Conservation (phyloP, 2,888 invertebrate genomes). For the Drosophila rellima region DNA sequence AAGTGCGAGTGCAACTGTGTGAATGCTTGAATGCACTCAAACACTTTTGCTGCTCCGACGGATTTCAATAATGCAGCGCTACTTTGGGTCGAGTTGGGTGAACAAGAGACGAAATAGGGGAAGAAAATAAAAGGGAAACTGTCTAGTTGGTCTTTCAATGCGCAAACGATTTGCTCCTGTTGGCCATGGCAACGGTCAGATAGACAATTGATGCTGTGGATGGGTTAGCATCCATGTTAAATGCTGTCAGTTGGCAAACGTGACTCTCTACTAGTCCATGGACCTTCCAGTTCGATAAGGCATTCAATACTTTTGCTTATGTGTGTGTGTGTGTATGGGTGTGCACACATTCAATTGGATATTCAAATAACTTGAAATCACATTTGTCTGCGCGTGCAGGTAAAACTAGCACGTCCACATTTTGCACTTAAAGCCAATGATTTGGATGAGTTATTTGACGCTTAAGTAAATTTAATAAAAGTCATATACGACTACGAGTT, state of each 20-base stretch:
- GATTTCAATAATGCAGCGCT: slow-evolving; percentile 72
- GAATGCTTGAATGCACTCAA: slow-evolving; percentile 68
- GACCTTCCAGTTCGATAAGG: slow-evolving; percentile 18
- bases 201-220: slow-evolving; percentile 73
- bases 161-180: slow-evolving; percentile 39
- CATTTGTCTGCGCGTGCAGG: slow-evolving; percentile 72
- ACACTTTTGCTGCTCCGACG: slow-evolving; percentile 70
- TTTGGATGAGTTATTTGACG: slow-evolving; percentile 60
- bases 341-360: slow-evolving; percentile 77
- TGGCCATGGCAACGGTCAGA: slow-evolving; percentile 57
- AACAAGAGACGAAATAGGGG: not conserved
- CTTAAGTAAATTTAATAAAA: slow-evolving; percentile 74
- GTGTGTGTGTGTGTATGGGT: slow-evolving; percentile 17
- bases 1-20: slow-evolving; percentile 28
- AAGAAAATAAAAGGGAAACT: slow-evolving; percentile 18
- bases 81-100: slow-evolving; percentile 1
- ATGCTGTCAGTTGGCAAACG: slow-evolving; percentile 63
- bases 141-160: slow-evolving; percentile 45
- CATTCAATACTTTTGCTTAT: slow-evolving; percentile 8
- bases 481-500: slow-evolving; percentile 25
- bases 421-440: slow-evolving; percentile 59
- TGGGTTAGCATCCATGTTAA: slow-evolving; percentile 63
- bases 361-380: slow-evolving; percentile 79
- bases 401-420: slow-evolving; percentile 60
- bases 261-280: slow-evolving; percentile 49